Base-by-base conservation (phyloP, 2,888 invertebrate genomes). In the Acrobasis suavella region DNA sequence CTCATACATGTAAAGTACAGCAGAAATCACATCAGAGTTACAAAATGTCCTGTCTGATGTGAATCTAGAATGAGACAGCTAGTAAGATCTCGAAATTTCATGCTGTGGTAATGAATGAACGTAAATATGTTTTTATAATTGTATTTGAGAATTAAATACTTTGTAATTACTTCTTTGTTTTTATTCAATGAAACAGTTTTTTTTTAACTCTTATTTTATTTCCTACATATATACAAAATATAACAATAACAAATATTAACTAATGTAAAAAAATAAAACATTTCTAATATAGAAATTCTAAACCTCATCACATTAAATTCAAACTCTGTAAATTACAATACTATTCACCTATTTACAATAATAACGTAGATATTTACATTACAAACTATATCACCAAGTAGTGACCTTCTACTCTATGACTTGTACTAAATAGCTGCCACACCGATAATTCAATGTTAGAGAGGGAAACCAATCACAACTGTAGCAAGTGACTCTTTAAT, bases 331-430 rank as follows among this genome's bases (percentile, higher is more conserved):
- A 58, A 15, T 42, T 38, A 58, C 16, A 58, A 39, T 32, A 61
- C 61, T 61, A 61, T 61, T 9, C 61, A 61, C 62, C 62, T 62
- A 62, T 55, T 50, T 62, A 62, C 62, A 62, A 55, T 14, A 32
- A 17, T 16, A 15, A n/a, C 2, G 12, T 50, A 50, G 17, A 62
- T 68, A 67, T 66, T 42, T 68, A 72, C 70, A 73, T 67, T 70
- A 71, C 69, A 72, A 74, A 68, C 50, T 69, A 65, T 63, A 51
- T 60, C 37, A 59, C 37, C 56, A 56, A 39, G 12, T 39, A 10
- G 32, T 54, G 37, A 38, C 3, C 10, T 9, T 52, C 32, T 32
- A 46, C 14, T 7, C n/a, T n/a, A n/a, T 14, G 46, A n/a, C n/a
- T 14, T 46, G 12, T 42, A 42, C 42, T 42, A 32, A 32, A 32